Base-by-base conservation (phyloP, 53 echinoderm and acorn worm species). In the Antedon mediterranea region DNA sequence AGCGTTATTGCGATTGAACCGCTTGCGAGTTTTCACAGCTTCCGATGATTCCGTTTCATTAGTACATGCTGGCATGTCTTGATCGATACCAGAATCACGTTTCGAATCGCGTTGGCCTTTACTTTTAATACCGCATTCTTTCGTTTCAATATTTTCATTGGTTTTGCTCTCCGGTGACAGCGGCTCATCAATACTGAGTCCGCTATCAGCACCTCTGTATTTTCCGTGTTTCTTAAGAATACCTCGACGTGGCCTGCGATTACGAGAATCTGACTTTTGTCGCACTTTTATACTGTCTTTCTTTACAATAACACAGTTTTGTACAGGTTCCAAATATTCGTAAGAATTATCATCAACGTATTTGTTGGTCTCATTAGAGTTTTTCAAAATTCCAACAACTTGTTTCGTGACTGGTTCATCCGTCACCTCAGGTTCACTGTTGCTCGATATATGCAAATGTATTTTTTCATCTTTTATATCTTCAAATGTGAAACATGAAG, bases 141-240 rank as follows among this genome's bases (percentile, higher is more conserved):
- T 14, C 32, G 32, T 26, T 81, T 78, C 27, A 37, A 76, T 75
- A 27, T 84, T 79, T 31, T 79, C 34, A 75, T 84, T 79, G 71
- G 83, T 28, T 43, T 82, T 73, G 41, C 84, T 79, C 72, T 83
- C 43, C 77, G 75, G 31, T 74, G 88, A 43, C 43, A 86, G 71
- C 23, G 76, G 71, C 76, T 92, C 89, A 78, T 82, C 79, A 76
- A 92, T 84, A 72, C 76, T 84, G 31, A 85, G 32, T 74, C 86
- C 88, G 72, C 92, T 84, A 76, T 84, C 89, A 71, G 86, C 74
- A 73, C 89, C 84, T 31, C 82, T 80, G 76, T 83, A 74, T 37
- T 84, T 80, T 23, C 32, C 82, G 31, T 75, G 84, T 31, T 80
- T 75, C 77, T 88, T 88, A 78, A 88, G 76, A 43, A 88, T 84